phyloP scores from a whole-genome alignment of 64 coral and sea anemone species.

The Montipora efflorescens region DNA sequence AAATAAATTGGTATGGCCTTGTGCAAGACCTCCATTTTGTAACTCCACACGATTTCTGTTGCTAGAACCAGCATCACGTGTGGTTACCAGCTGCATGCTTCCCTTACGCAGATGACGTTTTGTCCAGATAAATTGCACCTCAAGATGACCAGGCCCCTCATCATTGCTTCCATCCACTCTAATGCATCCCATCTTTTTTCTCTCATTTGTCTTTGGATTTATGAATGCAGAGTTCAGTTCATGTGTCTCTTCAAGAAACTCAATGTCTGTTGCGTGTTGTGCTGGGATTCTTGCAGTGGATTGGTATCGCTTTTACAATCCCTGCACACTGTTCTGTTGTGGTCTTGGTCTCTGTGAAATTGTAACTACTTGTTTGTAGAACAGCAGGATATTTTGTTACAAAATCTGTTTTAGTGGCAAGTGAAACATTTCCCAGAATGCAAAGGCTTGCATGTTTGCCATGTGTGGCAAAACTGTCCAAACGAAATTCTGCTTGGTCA shows the following conservation, averaged over 20 bases:
- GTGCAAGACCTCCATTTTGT: too few relatives aligned
- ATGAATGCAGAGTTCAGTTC: background rate
- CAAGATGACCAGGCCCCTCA: too few relatives aligned
- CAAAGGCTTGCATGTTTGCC: slow-evolving; percentile 48
- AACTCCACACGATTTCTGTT: too few relatives aligned
- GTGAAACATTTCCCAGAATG: background rate
- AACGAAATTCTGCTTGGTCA: slow-evolving; percentile 46
- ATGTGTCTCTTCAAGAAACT: background rate
- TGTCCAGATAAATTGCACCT: too few relatives aligned
- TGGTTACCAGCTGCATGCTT: too few relatives aligned
- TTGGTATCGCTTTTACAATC: slow-evolving; percentile 23
- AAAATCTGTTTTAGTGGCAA: slow-evolving; percentile 12
- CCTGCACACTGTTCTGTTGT: slow-evolving; percentile 32
- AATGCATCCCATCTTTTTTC: too few relatives aligned
- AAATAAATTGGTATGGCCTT: too few relatives aligned
- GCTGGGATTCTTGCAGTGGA: slow-evolving; percentile 42
- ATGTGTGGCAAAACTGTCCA: slow-evolving; percentile 56
- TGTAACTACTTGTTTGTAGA: slow-evolving; percentile 25
- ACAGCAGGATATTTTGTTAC: slow-evolving; percentile 11
- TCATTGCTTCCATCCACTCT: too few relatives aligned
- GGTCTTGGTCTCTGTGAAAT: background rate
- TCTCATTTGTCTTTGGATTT: too few relatives aligned
- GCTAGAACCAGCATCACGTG: too few relatives aligned
- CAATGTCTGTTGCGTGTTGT: background rate
- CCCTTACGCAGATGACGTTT: too few relatives aligned